Base-by-base conservation (phyloP, 2,113 vertebrate genomes). In the Varanus salvator region DNA sequence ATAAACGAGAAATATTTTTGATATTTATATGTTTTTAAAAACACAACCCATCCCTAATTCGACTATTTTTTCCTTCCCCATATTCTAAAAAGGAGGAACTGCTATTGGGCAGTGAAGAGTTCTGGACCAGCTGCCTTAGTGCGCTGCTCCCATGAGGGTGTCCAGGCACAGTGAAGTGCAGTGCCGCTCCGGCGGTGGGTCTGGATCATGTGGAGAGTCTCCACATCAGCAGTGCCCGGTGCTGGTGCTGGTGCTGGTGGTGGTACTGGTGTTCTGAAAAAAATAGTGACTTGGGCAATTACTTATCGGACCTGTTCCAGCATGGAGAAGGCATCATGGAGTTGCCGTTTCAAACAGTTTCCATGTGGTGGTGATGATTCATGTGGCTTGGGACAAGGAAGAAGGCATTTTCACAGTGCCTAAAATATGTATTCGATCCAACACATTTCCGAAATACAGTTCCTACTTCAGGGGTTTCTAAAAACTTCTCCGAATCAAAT, bases 1-100 rank as follows among this genome's bases (percentile, higher is more conserved):
- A 80, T 80, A 87, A 87, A 66, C n/a, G 68, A 88, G 57, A 82
- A 52, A 44, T 82, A 68, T 34, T 27, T 78, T 68, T 29, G 38
- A 25, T 60, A 87, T 69, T 25, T 31, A 29, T 66, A 64, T 66
- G 21, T 31, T 82, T n/a, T 87, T 87, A 48, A 77, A 71, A 68
- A 77, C 8, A 48, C 12, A n/a, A 19, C 31, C 5, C 25, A 3
- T 57, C 52, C 23, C 19, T 75, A 83, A 48, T 64, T 74, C 38
- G n/a, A 44, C 54, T 34, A 60, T 14, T 38, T 14, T 48, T 29
- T 34, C 69, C 23, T 66, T 64, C 9, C 19, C 7, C 71, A 31
- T 12, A 38, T 6, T 54, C n/a, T 38, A 60, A 19, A 48, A 82
- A 88, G 34, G 34, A 34, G 52, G 21, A 38, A 21, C 25, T 25